Conservation (phyloP, 1,140 invertebrate species). For the Thaumetopoea pityocampa region DNA sequence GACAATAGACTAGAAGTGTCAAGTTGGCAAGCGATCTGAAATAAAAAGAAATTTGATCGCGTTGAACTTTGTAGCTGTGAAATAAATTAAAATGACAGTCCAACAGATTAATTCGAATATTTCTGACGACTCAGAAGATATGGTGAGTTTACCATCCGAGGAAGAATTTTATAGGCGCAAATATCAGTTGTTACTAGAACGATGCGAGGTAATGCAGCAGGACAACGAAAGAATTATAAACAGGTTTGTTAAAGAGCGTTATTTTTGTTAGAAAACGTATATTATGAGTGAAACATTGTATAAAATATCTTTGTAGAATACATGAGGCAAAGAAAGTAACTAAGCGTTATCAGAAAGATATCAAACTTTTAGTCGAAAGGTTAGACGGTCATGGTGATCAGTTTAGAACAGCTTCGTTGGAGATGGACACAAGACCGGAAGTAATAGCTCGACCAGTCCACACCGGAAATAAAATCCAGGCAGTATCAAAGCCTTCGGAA, state of each 20-base stretch:
- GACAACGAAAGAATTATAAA: constrained; percentile 80
- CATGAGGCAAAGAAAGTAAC: constrained; percentile 78
- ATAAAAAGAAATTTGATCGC: constrained; percentile 62
- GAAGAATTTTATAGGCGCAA: constrained; percentile 79
- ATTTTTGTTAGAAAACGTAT: constrained; percentile 8
- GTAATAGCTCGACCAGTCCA: constrained; percentile 34
- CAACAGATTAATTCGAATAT: constrained; percentile 73
- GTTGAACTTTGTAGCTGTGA: constrained; percentile 70
- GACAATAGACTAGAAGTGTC: too few species aligned
- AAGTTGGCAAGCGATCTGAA: constrained; percentile 41
- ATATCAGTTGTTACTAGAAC: constrained; percentile 79
- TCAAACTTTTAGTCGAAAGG: constrained; percentile 72
- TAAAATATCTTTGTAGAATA: constrained; percentile 69
- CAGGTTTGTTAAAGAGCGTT: constrained; percentile 63
- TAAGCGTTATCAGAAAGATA: constrained; percentile 76
- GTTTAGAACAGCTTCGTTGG: constrained; percentile 58
- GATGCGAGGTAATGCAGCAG: constrained; percentile 80
- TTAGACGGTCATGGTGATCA: constrained; percentile 72
- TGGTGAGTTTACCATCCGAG: constrained; percentile 74
- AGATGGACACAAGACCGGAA: constrained; percentile 62
- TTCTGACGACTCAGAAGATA: constrained; percentile 77
- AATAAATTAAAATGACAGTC: constrained; percentile 77
- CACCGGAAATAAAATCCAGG: constrained; percentile 42
- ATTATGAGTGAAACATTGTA: constrained; percentile 18
- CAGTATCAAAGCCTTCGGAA: constrained; percentile 53